phyloP scores from a whole-genome alignment of 2,797 vertebrate genomes.

The Telmatherina bonti region DNA sequence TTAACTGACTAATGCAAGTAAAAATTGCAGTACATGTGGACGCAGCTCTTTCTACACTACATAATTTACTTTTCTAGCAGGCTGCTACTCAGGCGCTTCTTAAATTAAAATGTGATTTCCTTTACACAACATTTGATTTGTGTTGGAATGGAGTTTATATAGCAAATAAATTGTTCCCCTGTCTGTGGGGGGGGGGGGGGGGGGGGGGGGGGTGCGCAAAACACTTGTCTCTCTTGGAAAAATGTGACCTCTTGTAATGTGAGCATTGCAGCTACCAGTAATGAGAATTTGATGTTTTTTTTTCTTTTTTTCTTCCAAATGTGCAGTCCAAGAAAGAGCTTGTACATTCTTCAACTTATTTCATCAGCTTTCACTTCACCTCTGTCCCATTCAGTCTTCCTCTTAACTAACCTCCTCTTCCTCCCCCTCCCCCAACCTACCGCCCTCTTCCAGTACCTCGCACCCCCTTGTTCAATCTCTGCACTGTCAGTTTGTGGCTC shows the following conservation, averaged over 20 bases:
- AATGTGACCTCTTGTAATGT: slow-evolving; percentile 25
- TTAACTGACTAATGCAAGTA: slow-evolving; percentile 22
- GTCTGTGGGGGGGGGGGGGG: not conserved
- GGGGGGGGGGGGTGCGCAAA: slow-evolving; percentile 19
- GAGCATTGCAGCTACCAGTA: slow-evolving; percentile 18
- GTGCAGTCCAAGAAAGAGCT: slow-evolving; percentile 8
- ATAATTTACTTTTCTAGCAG: slow-evolving; percentile 12
- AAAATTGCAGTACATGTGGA: slow-evolving; percentile 20
- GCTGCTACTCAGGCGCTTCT: slow-evolving; percentile 2
- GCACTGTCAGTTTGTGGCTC: slow-evolving; percentile 70
- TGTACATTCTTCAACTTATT: slow-evolving; percentile 43
- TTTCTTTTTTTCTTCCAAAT: too few species aligned
- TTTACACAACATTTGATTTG: slow-evolving; percentile 32
- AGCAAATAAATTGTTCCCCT: slow-evolving; percentile 26
- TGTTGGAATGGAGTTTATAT: slow-evolving; percentile 18
- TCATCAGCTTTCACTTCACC: slow-evolving; percentile 44
- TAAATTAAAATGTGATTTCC: slow-evolving; percentile 47
- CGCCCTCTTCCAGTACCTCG: not conserved
- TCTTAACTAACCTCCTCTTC: slow-evolving; percentile 54
- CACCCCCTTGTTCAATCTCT: slow-evolving; percentile 66
- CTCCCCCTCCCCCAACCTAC: slow-evolving; percentile 26
- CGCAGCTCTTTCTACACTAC: not conserved
- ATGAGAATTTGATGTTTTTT: slow-evolving; percentile 41
- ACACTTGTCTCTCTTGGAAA: slow-evolving; percentile 9
- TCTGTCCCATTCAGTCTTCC: slow-evolving; percentile 45